Base-by-base conservation (phyloP, 2,888 invertebrate species). In the Drosophila macrothrix region DNA sequence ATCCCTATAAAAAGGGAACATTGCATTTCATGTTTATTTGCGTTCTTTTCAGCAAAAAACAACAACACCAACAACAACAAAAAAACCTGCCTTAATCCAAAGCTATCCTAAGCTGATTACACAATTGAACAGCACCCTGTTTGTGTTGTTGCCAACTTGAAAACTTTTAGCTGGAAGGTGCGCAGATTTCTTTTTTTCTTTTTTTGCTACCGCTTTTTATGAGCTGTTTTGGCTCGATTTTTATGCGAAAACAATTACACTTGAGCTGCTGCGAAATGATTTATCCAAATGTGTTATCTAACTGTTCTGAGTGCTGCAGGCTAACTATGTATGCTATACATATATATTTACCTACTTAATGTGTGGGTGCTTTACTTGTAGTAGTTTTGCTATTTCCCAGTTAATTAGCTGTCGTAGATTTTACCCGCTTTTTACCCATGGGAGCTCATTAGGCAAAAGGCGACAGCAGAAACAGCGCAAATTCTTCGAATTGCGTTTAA, bases 211-310 rank as follows among this genome's bases (percentile, higher is more conserved):
- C 14, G 4, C 39, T 41, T 78, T 82, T 82, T 84, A 80, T 73
- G 80, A 82, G 76, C 75, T 71, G 76, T 66, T 69, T 85, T 58
- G 68, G 58, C 64, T 56, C 39, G 55, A 52, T 72, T 84, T 82
- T 87, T 80, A 90, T 80, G 80, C 69, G 78, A 73, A 88, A 90
- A 90, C 89, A 87, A 90, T 87, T 86, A 82, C 73, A 81, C 69
- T 81, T 90, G 62, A 76, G 80, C 68, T 75, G 49, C 72, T 71
- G 37, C 63, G 55, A 61, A 75, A 74, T 75, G 78, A 70, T 68
- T 67, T 81, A 39, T 67, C 62, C 67, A 58, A 73, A 69, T 73
- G 67, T 67, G 39, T 66, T 65, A 50, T 67, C 41, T 35, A 39
- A 67, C 80, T 74, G 70, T 68, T 70, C 63, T 70, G 67, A 59